A percentile compares a stretch with the other conserved stretches of the same genome.
phyloP scores from a whole-genome alignment of 2,113 vertebrate species.

The Dicerorhinus sumatrensis region DNA sequence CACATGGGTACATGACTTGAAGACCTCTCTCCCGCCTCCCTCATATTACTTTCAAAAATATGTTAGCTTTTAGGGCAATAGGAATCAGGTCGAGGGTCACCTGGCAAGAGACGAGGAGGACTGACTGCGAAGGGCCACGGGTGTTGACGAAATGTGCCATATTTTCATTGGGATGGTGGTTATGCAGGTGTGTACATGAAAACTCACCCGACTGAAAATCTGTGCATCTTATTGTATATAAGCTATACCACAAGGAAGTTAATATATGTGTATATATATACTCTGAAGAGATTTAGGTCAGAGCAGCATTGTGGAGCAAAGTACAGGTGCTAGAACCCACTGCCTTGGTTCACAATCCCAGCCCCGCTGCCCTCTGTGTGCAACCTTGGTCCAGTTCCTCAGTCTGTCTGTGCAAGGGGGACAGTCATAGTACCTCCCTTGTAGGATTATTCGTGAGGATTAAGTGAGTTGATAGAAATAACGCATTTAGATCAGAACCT shows the following conservation, averaged over 20 bases:
- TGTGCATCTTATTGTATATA: neutral
- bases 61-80: neutral
- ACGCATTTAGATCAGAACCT: neutral
- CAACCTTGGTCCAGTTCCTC: neutral
- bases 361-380: neutral
- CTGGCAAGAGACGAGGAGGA: neutral
- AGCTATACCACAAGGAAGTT: neutral
- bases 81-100: neutral
- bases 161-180: neutral
- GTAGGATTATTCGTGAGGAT: neutral
- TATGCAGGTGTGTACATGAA: neutral
- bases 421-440: neutral
- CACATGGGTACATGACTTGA: neutral
- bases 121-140: neutral
- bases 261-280: neutral
- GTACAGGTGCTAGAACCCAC: neutral
- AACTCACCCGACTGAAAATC: neutral
- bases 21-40: neutral
- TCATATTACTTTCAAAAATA: neutral
- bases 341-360: neutral
- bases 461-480: neutral
- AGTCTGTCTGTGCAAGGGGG: neutral
- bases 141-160: neutral
- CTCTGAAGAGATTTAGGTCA: neutral
- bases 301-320: neutral